Evolutionary conservation across 92 coral and sea anemone genomes (phyloP).

Genomic region (Zoanthus gigantus): DNA sequence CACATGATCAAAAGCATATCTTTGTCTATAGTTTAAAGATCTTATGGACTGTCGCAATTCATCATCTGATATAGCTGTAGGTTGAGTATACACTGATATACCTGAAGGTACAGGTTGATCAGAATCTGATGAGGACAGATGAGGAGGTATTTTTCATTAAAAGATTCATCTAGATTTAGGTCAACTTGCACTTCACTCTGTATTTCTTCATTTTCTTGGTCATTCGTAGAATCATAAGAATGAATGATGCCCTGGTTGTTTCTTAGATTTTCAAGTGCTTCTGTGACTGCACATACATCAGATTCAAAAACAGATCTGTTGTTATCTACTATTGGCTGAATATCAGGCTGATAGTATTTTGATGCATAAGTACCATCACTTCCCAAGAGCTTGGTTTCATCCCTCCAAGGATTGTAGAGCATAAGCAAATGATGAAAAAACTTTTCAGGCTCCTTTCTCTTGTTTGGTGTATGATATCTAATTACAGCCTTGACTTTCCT

Average conservation of each 20-base stretch:
- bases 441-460: no score
- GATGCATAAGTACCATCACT: neutral
- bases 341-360: neutral
- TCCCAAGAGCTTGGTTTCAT: neutral
- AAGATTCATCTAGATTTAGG: neutral
- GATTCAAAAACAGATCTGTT: neutral
- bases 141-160: slow-evolving; percentile 23
- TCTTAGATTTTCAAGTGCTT: slow-evolving; percentile 12
- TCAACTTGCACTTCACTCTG: neutral
- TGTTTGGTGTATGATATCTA: neutral
- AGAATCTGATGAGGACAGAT: neutral
- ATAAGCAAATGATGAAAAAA: no score
- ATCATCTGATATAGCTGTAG: neutral
- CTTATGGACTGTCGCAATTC: slow-evolving; percentile 8
- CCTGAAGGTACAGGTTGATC: neutral
- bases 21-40: slow-evolving; percentile 5
- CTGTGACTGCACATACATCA: neutral
- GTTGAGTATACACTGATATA: slow-evolving; percentile 6
- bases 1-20: no score
- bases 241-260: neutral
- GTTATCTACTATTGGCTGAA: neutral
- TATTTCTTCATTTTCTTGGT: neutral
- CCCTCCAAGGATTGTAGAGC: neutral
- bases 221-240: slow-evolving; percentile 6
- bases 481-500: neutral